A percentile compares a stretch with the other conserved stretches of the same genome.
Evolutionary conservation across 2,797 vertebrate species (phyloP).

Genomic region (Mormyrops boulengeri): DNA sequence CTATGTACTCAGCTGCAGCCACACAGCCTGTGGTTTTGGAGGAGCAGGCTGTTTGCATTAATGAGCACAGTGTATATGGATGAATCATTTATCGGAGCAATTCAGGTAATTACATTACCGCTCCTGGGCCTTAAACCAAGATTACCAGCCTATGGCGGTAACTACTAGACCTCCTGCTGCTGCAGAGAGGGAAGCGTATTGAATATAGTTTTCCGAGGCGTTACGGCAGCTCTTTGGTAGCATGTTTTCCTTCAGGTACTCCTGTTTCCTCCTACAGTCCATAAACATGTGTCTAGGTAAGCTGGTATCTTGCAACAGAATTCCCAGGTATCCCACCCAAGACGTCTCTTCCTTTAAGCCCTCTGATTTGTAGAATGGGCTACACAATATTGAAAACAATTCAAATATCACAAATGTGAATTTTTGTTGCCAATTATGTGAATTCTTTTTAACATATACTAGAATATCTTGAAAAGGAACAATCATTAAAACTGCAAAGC

Average conservation of each 20-base stretch:
- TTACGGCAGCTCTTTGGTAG: not conserved
- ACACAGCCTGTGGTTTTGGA: not conserved
- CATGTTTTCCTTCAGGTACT: not conserved
- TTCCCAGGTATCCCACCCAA: not conserved
- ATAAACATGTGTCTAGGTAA: not conserved
- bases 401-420: not conserved
- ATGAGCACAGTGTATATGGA: not conserved
- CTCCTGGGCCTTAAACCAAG: not conserved
- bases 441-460: not conserved
- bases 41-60: not conserved
- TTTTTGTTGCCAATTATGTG: not conserved
- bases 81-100: not conserved
- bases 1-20: not conserved
- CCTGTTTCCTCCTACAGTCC: not conserved
- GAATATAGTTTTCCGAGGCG: not conserved
- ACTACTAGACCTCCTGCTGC: not conserved
- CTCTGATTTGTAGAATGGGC: not conserved
- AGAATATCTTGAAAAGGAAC: not conserved
- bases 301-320: not conserved
- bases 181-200: not conserved
- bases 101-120: constrained; percentile 1
- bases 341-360: not conserved
- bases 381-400: not conserved
- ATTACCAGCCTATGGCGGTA: not conserved
- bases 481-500: not conserved